A percentile compares a stretch with the other conserved stretches of the same genome.
These are phyloP conservation scores for Gymnodraco acuticeps DNA, from an alignment of 2,797 vertebrate genomes.

Conservation along the genomic window DNA sequence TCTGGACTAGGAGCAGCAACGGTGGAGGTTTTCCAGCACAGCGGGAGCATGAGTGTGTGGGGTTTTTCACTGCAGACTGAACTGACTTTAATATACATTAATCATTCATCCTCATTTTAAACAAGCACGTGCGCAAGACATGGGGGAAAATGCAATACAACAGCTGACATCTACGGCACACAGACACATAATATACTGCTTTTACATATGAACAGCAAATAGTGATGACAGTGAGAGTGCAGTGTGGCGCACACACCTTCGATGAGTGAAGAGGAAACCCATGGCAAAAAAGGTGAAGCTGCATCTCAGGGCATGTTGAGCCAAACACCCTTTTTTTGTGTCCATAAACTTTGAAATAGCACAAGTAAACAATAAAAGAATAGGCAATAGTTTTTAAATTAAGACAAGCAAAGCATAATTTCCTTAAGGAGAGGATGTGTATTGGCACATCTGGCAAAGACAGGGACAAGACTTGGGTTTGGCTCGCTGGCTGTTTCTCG, in stretches of 20 bases:
- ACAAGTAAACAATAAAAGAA: constrained; percentile 47
- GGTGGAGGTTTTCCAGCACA: constrained; percentile 51
- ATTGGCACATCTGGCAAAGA: constrained; percentile 80
- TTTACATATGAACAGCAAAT: constrained; percentile 49
- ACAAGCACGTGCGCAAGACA: constrained; percentile 58
- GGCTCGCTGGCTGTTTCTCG: constrained; percentile 58
- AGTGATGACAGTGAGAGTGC: constrained; percentile 34
- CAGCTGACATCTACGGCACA: constrained; percentile 65
- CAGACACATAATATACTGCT: constrained; percentile 54
- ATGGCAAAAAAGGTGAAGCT: constrained; percentile 49
- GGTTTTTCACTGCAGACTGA: constrained; percentile 59
- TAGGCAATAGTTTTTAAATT: constrained; percentile 67
- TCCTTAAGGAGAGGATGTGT: constrained; percentile 67
- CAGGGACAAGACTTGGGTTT: constrained; percentile 60
- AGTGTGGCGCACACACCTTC: background rate
- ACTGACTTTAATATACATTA: constrained; percentile 61
- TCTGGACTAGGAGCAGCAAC: constrained; percentile 56
- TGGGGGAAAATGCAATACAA: constrained; percentile 50
- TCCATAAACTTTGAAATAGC: constrained; percentile 52
- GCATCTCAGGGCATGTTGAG: constrained; percentile 62
- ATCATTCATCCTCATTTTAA: constrained; percentile 58
- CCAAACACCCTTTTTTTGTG: constrained; percentile 32
- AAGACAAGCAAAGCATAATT: constrained; percentile 65
- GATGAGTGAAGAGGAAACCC: constrained; percentile 20
- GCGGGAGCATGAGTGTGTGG: constrained; percentile 27